Base-by-base conservation (phyloP, 2,797 vertebrate species). In the Lates japonicus region DNA sequence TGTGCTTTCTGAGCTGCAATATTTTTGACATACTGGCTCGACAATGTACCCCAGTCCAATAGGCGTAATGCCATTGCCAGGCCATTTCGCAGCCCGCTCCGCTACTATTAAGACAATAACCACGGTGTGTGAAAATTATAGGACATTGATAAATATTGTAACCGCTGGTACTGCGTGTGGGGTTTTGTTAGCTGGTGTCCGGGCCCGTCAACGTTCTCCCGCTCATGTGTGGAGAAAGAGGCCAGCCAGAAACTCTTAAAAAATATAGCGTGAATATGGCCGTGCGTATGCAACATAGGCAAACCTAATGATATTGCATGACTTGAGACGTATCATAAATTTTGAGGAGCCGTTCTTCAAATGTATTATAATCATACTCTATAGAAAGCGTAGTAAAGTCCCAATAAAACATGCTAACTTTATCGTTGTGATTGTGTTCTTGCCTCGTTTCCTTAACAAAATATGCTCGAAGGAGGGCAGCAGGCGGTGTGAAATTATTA, bases 1-100 rank as follows among this genome's bases (percentile, higher is more conserved):
- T 80, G 80, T 82, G 72, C 83, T 70, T 54, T 83, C 59, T 22
- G 77, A 68, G 82, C 82, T 86, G 88, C 86, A 69, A 61, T 78
- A 73, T 84, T 82, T 74, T 85, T n/a, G 85, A 90, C 90, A 85
- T 65, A 61, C 84, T 46, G 78, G 83, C 76, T 85, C 71, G 39
- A 75, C 78, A 70, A 68, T 72, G 79, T 55, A 55, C 14, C 41
- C 79, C 57, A 86, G 74, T 62, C 70, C n/a, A n/a, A n/a, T 5
- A 0, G 33, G 41, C 52, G 58, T 65, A 66, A 49, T 87, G 82
- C 76, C 85, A 78, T 22, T 48, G 61, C 68, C n/a, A 39, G 46
- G 41, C 62, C 57, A 59, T 87, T 81, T 81, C 64, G 31, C 74
- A 16, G 78, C 42, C n/a, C n/a, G 61, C 52, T 14, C n/a, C 14